phyloP scores from a whole-genome alignment of 2,797 vertebrate genomes.

The Cottoperca gobio region DNA sequence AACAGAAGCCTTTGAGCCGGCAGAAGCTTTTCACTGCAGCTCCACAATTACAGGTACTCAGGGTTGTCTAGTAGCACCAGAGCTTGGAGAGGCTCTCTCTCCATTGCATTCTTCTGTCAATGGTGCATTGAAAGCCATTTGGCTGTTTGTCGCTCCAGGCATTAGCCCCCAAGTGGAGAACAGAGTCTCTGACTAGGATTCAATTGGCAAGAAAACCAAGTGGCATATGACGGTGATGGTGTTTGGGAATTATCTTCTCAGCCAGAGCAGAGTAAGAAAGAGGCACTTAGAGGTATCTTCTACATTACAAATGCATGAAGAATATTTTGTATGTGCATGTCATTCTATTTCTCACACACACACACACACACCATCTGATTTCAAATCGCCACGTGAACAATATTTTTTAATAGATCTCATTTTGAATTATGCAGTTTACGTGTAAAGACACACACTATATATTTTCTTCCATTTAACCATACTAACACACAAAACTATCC shows the following conservation, averaged over 20 bases:
- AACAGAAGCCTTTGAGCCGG: constrained; percentile 91
- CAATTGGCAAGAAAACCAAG: constrained; percentile 88
- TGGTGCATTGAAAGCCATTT: constrained; percentile 95
- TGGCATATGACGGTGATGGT: constrained; percentile 60
- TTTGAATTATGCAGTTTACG: constrained; percentile 35
- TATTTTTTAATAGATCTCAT: constrained; percentile 13
- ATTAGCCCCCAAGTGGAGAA: constrained; percentile 90
- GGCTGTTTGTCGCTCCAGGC: constrained; percentile 91
- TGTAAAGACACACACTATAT: constrained; percentile 3
- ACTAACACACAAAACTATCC: constrained; percentile 17
- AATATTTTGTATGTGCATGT: constrained; percentile 61
- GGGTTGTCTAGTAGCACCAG: constrained; percentile 91
- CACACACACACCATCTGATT: too few relatives aligned
- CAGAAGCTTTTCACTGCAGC: constrained; percentile 88
- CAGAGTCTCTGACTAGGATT: constrained; percentile 91
- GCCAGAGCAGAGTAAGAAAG: constrained; percentile 67
- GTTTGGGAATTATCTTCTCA: constrained; percentile 76
- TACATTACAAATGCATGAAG: constrained; percentile 78
- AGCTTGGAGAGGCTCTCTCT: constrained; percentile 75
- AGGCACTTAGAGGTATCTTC: constrained; percentile 71
- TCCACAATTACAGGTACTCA: constrained; percentile 94
- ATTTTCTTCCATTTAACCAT: constrained; percentile 14
- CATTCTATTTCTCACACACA: constrained; percentile 67
- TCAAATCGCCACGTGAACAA: constrained; percentile 27
- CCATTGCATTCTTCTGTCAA: constrained; percentile 83